Base-by-base conservation (phyloP, 2,113 vertebrate genomes). In the Rhineura floridana region DNA sequence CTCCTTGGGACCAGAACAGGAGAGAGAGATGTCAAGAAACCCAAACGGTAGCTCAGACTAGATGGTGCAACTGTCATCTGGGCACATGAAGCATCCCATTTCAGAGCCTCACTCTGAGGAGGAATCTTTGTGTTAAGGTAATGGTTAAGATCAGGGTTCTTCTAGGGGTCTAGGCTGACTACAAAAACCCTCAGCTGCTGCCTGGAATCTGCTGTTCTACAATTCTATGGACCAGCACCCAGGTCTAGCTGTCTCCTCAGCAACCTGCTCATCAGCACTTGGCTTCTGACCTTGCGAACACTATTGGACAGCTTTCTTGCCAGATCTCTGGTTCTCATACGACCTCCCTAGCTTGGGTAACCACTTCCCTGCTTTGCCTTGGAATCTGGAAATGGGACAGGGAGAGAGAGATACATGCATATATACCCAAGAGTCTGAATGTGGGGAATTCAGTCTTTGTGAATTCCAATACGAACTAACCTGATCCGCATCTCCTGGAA, bases 261-360 rank as follows among this genome's bases (percentile, higher is more conserved):
- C 67, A 8, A 3, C 30, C 15, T 36, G 36, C 50, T 36, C 23
- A 59, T 59, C 52, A 80, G n/a, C 50, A 80, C n/a, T 59, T 80
- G n/a, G n/a, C 17, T n/a, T 80, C 19, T 55, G 52, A 80, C 78
- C 78, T 80, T 80, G n/a, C 78, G 59, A 21, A 17, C n/a, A 80
- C 78, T 80, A 52, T 36, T 80, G 78, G 78, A 80, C 78, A 80
- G 78, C 78, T 80, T 52, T 52, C 44, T 59, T 80, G n/a, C n/a
- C 50, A 39, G 50, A 25, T 13, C 19, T 39, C 52, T 80, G 78
- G 33, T 36, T 80, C n/a, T 30, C 33, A 59, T 28, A 80, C 6
- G n/a, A n/a, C 2, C 17, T 33, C 33, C 11, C n/a, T 7, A 19
- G 52, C 15, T 39, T 21, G 15, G 36, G n/a, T 72, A n/a, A 39